Evolutionary conservation across 2,797 vertebrate species (phyloP), one percentile per base, ranked within the genome.

Genomic region (Pyrocephalus nanus): DNA sequence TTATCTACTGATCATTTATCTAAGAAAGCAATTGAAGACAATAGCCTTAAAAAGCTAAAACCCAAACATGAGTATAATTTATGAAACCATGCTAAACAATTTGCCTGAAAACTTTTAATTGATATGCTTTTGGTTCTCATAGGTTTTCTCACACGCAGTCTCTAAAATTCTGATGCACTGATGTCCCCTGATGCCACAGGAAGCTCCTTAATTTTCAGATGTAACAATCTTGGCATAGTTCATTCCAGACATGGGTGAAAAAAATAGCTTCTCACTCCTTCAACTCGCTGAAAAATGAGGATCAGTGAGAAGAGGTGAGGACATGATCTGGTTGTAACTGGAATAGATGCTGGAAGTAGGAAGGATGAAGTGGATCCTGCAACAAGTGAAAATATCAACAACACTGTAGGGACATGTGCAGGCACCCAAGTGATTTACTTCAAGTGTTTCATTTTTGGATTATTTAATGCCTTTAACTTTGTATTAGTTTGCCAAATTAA

Each of bases 361-460:
- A 85, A 70, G 36, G 36, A 58, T 25, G n/a, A 85, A 82, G 38
- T 29, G 13, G 7, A 4, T n/a, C 29, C 5, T 48, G 36, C 29
- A 61, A 54, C 7, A 62, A 25, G 1, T 34, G 30, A 72, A 69
- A 83, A n/a, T 32, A 86, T 2, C 21, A 66, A 9, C 27, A 36
- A 21, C 3, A 17, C 88, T 53, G 14, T 7, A 72, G 32, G 14
- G 26, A 70, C 6, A 22, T 43, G 50, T 70, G 12, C 11, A 61
- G 29, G 45, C 51, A 50, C 1, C n/a, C 40, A 73, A 66, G 14
- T 17, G 4, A 38, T 45, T 47, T 45, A 60, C 12, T 70, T 71
- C n/a, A 50, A n/a, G 2, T 30, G 21, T 38, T 76, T 77, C 0
- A 27, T 21, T 83, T 70, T 48, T 60, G 0, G 6, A 27, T 45